Evolutionary conservation across 2,113 vertebrate genomes (phyloP).

Genomic region (Cygnus atratus): DNA sequence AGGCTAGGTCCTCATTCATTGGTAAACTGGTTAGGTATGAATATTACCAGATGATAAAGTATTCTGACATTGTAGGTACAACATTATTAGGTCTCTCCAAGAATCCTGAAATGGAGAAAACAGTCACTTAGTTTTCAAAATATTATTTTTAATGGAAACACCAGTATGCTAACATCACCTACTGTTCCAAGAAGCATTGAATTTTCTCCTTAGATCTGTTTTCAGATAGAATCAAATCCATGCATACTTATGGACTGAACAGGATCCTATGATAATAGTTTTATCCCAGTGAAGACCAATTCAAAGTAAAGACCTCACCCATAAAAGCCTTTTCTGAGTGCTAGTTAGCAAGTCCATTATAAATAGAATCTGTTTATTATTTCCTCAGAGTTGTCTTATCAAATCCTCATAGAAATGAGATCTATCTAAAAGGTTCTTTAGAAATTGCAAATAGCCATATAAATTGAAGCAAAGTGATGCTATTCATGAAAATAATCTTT

Average conservation of each 20-base stretch:
- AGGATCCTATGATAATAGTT: background rate
- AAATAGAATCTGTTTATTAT: constrained; percentile 37
- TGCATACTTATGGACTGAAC: background rate
- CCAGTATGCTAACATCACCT: background rate
- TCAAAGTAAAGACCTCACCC: background rate
- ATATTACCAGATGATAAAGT: background rate
- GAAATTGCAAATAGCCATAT: constrained; percentile 38
- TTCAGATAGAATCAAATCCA: background rate
- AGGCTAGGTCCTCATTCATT: background rate
- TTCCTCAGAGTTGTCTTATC: constrained; percentile 54
- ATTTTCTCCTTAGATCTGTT: background rate
- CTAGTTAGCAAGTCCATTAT: constrained; percentile 26
- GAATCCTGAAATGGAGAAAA: background rate
- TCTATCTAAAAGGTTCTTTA: constrained; percentile 59
- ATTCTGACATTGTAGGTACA: background rate
- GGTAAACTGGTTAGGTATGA: background rate
- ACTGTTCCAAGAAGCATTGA: background rate
- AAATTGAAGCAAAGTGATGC: constrained; percentile 52
- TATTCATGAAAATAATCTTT: constrained; percentile 66
- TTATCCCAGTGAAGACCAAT: background rate
- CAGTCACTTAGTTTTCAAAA: background rate
- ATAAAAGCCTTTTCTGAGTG: constrained; percentile 12
- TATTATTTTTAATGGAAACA: background rate
- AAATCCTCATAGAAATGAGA: constrained; percentile 53
- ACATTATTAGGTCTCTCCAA: background rate